Conservation (phyloP, 2,113 vertebrate species). For the Hippocampus mohnikei region DNA sequence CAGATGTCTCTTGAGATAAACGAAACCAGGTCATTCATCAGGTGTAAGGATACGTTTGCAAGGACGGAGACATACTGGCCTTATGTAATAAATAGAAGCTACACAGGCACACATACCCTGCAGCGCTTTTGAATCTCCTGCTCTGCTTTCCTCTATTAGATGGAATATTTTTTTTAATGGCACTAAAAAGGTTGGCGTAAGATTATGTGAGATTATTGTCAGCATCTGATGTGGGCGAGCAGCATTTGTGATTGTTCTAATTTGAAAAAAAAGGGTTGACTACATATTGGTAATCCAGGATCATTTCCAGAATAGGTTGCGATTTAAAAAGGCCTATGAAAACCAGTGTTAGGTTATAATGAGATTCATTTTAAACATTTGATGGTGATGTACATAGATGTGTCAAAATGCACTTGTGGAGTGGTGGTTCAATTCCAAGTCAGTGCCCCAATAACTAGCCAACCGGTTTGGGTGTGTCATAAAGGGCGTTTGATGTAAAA, state of each 20-base stretch:
- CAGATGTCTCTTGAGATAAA: constrained; percentile 60
- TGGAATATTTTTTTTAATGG: constrained; percentile 6
- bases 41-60: constrained; percentile 53
- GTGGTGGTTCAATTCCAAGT: no score
- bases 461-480: no score
- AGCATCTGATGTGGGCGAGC: neutral
- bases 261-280: neutral
- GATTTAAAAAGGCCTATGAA: neutral
- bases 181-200: constrained; percentile 10
- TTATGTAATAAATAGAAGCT: constrained; percentile 44
- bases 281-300: neutral
- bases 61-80: constrained; percentile 37
- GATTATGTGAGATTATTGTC: constrained; percentile 5
- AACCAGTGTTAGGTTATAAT: neutral
- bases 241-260: neutral
- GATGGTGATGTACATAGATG: no score
- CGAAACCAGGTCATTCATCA: constrained; percentile 69
- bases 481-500: no score
- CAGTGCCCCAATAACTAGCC: no score
- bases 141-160: constrained; percentile 6
- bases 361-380: no score
- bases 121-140: constrained; percentile 1
- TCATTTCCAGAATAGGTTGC: neutral
- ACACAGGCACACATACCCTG: constrained; percentile 4
- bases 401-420: no score